These are phyloP conservation scores for Chymomyza amoena DNA, from an alignment of 2,888 invertebrate genomes.

Conservation along the genomic window DNA sequence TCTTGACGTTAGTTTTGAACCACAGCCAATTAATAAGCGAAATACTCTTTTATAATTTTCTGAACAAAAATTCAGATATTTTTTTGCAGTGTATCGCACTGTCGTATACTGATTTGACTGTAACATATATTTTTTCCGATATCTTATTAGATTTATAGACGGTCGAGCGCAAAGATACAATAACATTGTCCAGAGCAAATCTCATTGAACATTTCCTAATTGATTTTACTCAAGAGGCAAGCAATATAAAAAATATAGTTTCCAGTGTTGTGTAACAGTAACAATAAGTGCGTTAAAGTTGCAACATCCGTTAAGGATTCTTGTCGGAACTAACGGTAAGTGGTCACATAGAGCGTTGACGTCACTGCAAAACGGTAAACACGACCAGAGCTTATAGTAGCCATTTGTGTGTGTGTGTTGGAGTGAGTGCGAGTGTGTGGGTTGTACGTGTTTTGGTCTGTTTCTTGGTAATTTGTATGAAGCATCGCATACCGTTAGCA, in stretches of 20 bases:
- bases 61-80: too few relatives aligned
- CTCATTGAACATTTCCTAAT: background rate
- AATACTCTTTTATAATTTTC: too few relatives aligned
- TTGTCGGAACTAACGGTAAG: constrained; percentile 19
- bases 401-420: too few relatives aligned
- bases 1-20: too few relatives aligned
- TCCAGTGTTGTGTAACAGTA: constrained; percentile 19
- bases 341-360: constrained; percentile 15
- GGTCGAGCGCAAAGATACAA: constrained; percentile 59
- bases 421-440: constrained; percentile 6
- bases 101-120: too few relatives aligned
- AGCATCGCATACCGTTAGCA: constrained; percentile 36
- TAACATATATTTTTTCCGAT: too few relatives aligned
- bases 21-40: too few relatives aligned
- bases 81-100: too few relatives aligned
- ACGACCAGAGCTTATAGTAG: constrained; percentile 23
- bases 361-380: constrained; percentile 38
- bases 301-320: constrained; percentile 32
- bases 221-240: background rate
- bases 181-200: constrained; percentile 43
- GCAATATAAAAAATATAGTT: constrained; percentile 10
- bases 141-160: constrained; percentile 44
- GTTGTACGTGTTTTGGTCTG: constrained; percentile 21
- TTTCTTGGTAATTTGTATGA: constrained; percentile 17
- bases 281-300: constrained; percentile 36